Percentiles rank a stretch among this genome's conserved stretches.
Conservation (phyloP, 1,140 invertebrate genomes). For the Copidosoma floridanum region DNA sequence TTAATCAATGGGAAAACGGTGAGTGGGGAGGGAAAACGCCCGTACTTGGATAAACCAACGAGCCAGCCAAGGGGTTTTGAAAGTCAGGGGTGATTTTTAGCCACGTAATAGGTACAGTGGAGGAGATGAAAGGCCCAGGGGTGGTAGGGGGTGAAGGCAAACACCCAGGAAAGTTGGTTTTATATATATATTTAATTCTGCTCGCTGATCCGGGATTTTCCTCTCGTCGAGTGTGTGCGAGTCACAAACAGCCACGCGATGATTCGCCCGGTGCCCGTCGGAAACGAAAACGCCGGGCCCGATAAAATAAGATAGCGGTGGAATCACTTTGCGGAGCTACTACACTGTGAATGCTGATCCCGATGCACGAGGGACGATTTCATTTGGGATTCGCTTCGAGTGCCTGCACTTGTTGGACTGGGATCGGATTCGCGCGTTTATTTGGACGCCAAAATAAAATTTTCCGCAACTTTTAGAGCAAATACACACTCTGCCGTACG, state of each 20-base stretch:
- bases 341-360: too few species aligned
- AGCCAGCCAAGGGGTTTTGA: too few species aligned
- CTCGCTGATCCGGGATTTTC: constrained; percentile 12
- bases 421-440: background rate
- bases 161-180: background rate
- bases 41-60: too few species aligned
- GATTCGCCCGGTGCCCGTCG: background rate
- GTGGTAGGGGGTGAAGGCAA: background rate
- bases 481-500: too few species aligned
- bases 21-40: too few species aligned
- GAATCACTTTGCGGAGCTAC: background rate
- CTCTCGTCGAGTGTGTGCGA: constrained; percentile 1
- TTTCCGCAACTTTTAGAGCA: too few species aligned
- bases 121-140: background rate
- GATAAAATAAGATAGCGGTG: constrained; percentile 4
- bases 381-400: constrained; percentile 10
- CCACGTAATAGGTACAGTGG: too few species aligned
- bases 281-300: background rate
- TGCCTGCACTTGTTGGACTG: background rate
- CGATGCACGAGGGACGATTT: too few species aligned
- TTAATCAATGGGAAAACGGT: too few species aligned
- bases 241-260: constrained; percentile 4
- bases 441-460: constrained; percentile 1
- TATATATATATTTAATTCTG: constrained; percentile 15
- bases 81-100: too few species aligned